Percentiles rank a stretch among this genome's conserved stretches.
These are phyloP conservation scores for Tribolium castaneum DNA, from an alignment of 1,140 invertebrate genomes.

Conservation along the genomic window DNA sequence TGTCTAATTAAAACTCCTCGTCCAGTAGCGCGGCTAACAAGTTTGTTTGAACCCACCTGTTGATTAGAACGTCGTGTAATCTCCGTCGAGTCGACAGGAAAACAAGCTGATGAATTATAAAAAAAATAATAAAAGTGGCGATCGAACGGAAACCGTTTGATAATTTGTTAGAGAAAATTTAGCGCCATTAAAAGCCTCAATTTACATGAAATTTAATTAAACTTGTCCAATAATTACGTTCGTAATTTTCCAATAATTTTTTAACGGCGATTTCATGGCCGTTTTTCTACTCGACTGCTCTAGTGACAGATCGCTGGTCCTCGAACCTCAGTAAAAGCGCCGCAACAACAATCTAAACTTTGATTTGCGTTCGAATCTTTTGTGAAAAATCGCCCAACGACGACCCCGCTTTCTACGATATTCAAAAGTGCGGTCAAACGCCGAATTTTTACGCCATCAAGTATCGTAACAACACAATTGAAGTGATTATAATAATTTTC, in stretches of 20 bases:
- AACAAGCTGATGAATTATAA: neutral
- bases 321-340: neutral
- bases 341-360: neutral
- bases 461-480: constrained; percentile 7
- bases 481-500: constrained; percentile 7
- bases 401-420: neutral
- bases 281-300: constrained; percentile 2
- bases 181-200: neutral
- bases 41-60: neutral
- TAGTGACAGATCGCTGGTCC: neutral
- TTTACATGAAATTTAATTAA: constrained; percentile 3
- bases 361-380: constrained; percentile 1
- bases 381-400: neutral
- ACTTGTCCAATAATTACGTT: neutral
- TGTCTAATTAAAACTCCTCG: neutral
- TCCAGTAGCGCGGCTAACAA: neutral
- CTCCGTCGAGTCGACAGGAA: neutral
- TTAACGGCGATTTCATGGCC: constrained; percentile 14
- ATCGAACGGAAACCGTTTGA: constrained; percentile 10
- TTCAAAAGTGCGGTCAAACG: constrained; percentile 1
- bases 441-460: neutral
- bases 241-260: constrained; percentile 12
- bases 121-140: neutral
- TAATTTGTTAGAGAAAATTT: constrained; percentile 30
- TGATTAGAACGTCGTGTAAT: neutral